Conservation (phyloP, 1,140 invertebrate species). For the Macrostomum lignano region DNA sequence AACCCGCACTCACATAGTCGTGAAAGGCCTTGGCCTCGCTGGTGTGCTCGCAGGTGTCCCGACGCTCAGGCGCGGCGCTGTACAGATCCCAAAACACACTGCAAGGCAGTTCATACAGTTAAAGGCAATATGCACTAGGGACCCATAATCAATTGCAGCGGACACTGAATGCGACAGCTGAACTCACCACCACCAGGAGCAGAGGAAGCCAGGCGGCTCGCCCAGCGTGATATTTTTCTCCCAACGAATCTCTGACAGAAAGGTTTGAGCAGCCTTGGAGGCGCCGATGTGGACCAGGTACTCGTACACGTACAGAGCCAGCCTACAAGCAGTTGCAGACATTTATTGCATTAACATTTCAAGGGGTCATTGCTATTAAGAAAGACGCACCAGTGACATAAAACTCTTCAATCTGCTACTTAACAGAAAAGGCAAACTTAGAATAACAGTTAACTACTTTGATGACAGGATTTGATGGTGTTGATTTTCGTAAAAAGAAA, state of each 20-base stretch:
- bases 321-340: too few species aligned
- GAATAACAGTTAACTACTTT: too few species aligned
- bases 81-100: conserved; percentile 97
- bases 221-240: conserved; percentile 64
- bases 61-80: conserved; percentile 76
- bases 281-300: conserved; percentile 90
- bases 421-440: too few species aligned
- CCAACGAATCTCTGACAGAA: conserved; percentile 47
- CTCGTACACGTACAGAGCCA: conserved; percentile 92
- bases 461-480: too few species aligned
- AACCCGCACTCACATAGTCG: conserved; percentile 79
- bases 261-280: conserved; percentile 90
- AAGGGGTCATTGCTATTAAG: too few species aligned
- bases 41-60: conserved; percentile 85
- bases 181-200: conserved; percentile 89
- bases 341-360: too few species aligned
- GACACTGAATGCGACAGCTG: too few species aligned
- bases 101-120: conserved; percentile 17
- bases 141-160: too few species aligned
- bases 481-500: too few species aligned
- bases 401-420: too few species aligned
- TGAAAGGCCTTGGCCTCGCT: conserved; percentile 96
- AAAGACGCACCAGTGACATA: too few species aligned
- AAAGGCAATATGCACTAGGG: conserved; percentile 7
- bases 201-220: conserved; percentile 79